Evolutionary conservation across 2,113 vertebrate genomes (phyloP).

Genomic region (Microtus oregoni): DNA sequence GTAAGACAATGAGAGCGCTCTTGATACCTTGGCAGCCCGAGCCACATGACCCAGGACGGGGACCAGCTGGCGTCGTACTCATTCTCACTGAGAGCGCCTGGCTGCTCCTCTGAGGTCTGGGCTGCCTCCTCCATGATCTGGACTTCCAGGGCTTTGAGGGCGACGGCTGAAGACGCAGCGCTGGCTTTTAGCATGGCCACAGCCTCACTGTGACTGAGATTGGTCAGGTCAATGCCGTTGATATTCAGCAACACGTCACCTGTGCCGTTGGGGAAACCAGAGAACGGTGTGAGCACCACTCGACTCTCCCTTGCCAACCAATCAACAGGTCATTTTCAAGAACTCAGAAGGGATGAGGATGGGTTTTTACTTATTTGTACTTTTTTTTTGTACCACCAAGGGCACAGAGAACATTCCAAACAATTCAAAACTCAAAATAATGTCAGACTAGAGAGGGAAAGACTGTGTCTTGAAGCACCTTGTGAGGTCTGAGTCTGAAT

Average conservation of each 20-base stretch:
- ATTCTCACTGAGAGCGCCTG: constrained; percentile 91
- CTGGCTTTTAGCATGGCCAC: constrained; percentile 98
- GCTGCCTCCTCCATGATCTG: constrained; percentile 92
- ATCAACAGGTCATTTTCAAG: not conserved
- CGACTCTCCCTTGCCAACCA: not conserved
- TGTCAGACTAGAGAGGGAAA: not conserved
- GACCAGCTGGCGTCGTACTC: constrained; percentile 98
- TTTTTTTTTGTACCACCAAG: not conserved
- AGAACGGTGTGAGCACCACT: not conserved
- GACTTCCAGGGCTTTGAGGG: constrained; percentile 94
- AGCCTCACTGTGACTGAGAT: constrained; percentile 95
- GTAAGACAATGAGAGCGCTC: not conserved
- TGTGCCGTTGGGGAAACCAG: constrained; percentile 74
- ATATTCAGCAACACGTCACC: constrained; percentile 97
- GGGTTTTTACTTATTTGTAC: not conserved
- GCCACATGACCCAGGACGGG: constrained; percentile 98
- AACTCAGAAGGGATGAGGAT: not conserved
- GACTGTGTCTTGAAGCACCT: not conserved
- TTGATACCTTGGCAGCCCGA: constrained; percentile 94
- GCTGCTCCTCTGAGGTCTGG: constrained; percentile 88
- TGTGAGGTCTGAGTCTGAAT: not conserved
- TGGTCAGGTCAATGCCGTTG: constrained; percentile 96
- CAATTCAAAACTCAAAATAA: not conserved
- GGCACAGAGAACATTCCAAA: not conserved
- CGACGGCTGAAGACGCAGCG: constrained; percentile 92